Evolutionary conservation across 2,888 invertebrate genomes (phyloP), one percentile per base, ranked within the genome.

Genomic region (Pollenia angustigena): DNA sequence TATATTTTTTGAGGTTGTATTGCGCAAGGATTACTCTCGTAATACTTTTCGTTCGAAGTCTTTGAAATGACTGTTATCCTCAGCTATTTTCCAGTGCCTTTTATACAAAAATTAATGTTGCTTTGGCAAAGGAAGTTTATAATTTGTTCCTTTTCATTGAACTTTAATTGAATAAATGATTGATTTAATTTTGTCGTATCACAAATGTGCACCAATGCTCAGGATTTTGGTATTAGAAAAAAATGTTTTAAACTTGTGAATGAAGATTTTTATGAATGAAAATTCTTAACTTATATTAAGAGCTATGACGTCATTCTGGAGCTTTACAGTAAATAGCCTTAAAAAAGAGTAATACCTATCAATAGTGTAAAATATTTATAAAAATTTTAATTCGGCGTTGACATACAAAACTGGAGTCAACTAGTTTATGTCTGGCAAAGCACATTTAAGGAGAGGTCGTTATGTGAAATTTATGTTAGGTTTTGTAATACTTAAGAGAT

Each of bases 121-220:
- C n/a, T 40, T 42, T 10, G 8, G 40, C 50, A 32, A 56, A 75
- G 64, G 48, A 85, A 48, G n/a, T 42, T 64, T n/a, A 9, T 6
- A 56, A 32, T 68, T 71, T 72, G 9, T 87, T 88, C 85, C 87
- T 79, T 71, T 66, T 89, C 86, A 87, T 71, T 88, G 87, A 79
- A 85, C 64, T 88, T 86, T 80, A 89, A 88, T 89, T 88, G 64
- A 69, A 68, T 54, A 66, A 52, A 64, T 87, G 87, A 89, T 89
- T 88, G 83, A 89, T 88, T 88, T 69, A 80, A 88, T 89, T 88
- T 16, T 23, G n/a, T 71, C 85, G 89, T 89, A 89, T 89, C 89
- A 80, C 88, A 88, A 85, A 88, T 89, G 89, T 87, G 88, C 89
- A 89, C 89, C 81, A 89, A 3, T 87, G 83, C 85, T 78, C 85